These are phyloP conservation scores for Theretra japonica DNA, from an alignment of 2,888 invertebrate species.

Conservation along the genomic window DNA sequence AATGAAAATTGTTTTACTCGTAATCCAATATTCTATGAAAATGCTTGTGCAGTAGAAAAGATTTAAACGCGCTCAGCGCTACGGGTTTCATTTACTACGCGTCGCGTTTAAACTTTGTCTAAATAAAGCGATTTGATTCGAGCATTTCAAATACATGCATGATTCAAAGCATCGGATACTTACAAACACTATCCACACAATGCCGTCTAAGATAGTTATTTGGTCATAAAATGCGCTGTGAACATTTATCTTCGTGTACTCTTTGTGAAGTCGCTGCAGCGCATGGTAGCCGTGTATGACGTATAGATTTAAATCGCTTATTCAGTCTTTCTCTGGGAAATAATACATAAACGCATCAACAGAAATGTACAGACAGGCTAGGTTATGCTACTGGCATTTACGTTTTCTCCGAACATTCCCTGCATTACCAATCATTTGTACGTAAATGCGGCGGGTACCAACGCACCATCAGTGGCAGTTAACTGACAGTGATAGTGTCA, in stretches of 20 bases:
- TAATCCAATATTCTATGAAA: not conserved
- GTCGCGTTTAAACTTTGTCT: constrained; percentile 8
- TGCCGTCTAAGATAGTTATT: constrained; percentile 8
- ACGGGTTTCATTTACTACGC: not conserved
- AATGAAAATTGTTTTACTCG: not conserved
- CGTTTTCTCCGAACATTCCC: constrained; percentile 25
- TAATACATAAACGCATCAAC: constrained; percentile 14
- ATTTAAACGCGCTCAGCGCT: constrained; percentile 29
- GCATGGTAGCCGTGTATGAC: not conserved
- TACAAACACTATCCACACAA: constrained; percentile 10
- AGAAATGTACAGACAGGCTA: constrained; percentile 18
- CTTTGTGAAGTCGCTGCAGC: not conserved
- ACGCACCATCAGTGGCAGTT: constrained; percentile 22
- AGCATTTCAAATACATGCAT: not conserved
- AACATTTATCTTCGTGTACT: constrained; percentile 3
- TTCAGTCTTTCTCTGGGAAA: not conserved
- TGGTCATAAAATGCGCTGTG: constrained; percentile 8
- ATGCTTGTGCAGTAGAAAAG: constrained; percentile 33
- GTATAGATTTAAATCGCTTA: constrained; percentile 17
- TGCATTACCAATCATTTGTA: constrained; percentile 27
- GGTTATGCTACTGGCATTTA: constrained; percentile 19
- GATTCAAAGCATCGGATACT: not conserved
- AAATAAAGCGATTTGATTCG: constrained; percentile 11
- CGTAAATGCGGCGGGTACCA: constrained; percentile 24
- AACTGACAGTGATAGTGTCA: constrained; percentile 28